phyloP scores from a whole-genome alignment of 2,797 vertebrate genomes.

The Hyperoplus immaculatus region DNA sequence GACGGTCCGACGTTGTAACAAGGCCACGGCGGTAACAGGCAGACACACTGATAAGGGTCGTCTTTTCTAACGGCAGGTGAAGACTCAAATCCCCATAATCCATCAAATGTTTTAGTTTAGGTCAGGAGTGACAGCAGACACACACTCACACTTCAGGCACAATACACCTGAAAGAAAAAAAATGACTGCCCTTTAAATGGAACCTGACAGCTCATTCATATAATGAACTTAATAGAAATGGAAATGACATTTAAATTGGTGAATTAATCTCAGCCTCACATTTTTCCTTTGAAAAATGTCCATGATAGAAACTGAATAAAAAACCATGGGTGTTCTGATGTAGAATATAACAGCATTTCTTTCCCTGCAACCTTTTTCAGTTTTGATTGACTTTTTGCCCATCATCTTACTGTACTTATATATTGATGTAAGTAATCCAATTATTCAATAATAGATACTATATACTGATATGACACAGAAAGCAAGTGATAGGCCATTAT shows the following conservation, averaged over 20 bases:
- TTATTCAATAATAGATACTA: background rate
- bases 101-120: conserved; percentile 59
- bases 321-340: background rate
- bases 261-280: background rate
- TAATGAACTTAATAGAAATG: conserved; percentile 7
- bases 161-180: background rate
- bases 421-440: background rate
- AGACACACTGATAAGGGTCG: conserved; percentile 61
- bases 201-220: background rate
- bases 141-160: background rate
- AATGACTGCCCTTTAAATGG: conserved; percentile 5
- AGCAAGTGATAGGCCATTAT: conserved; percentile 31
- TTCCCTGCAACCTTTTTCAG: background rate
- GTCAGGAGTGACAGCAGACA: conserved; percentile 61
- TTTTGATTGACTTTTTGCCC: no score
- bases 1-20: conserved; percentile 11
- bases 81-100: conserved; percentile 75
- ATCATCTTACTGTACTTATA: background rate
- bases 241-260: background rate
- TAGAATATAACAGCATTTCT: background rate
- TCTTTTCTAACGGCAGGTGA: conserved; percentile 72
- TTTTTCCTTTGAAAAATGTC: background rate
- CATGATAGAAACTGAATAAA: background rate
- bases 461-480: conserved; percentile 20
- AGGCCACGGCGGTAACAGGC: conserved; percentile 26